Evolutionary conservation across 2,797 vertebrate genomes (phyloP), one percentile per base, ranked within the genome.

Genomic region (Hydrocynus forskahlii): DNA sequence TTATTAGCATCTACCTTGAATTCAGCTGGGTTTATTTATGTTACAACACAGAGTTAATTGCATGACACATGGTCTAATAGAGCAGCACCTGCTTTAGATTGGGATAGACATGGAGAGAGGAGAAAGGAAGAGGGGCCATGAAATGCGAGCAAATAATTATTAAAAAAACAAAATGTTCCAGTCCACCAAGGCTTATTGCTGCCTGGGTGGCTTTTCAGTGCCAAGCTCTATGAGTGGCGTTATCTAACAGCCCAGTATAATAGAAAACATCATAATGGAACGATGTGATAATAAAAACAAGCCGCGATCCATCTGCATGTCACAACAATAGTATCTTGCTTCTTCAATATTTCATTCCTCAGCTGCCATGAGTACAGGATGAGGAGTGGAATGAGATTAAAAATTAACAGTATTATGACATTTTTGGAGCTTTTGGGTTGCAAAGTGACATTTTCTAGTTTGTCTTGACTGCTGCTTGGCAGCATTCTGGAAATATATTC

Each of bases 291-390:
- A 81, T 52, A 59, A 25, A 50, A 38, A 68, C 52, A 25, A 5
- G 55, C 19, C 21, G 4, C 62, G 48, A 59, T 76, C 73, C 40
- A 50, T 76, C 64, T 70, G 64, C 0, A 38, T 62, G 80, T 76
- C 73, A 70, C 43, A 17, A 62, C 80, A 54, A 54, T 54, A 70
- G 75, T 50, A 16, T 83, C 69, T 87, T 87, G 86, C 83, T 79
- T 84, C 88, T 91, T 95, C 91, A 93, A 94, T 94, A 91, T 94
- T 93, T 93, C 86, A 94, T 89, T 87, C 85, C 80, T 88, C 89
- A 85, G 90, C 83, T 82, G 87, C 88, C 87, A 85, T 88, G 25
- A 80, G 40, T 38, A 57, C 21, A 92, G 91, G 87, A 90, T 87
- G 84, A 87, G 89, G 91, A 93, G 86, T 84, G 85, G 84, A 88